Percentiles rank a stretch among this genome's conserved stretches.
These are phyloP conservation scores for Neria commutata DNA, from an alignment of 2,888 invertebrate genomes.

Conservation along the genomic window DNA sequence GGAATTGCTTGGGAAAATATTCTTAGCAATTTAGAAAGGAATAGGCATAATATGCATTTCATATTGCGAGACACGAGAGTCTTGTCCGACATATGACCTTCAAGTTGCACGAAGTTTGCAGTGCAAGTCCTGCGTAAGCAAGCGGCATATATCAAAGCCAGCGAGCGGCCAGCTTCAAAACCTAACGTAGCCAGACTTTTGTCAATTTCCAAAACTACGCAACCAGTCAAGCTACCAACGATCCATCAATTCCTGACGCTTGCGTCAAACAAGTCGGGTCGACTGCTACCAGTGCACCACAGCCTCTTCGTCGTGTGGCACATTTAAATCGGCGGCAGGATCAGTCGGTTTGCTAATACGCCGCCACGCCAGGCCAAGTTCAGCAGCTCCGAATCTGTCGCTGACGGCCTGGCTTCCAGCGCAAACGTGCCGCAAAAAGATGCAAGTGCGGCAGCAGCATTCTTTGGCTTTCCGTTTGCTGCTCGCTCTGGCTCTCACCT, in stretches of 20 bases:
- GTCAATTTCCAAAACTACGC: neutral
- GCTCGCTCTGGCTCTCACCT: slow-evolving; percentile 16
- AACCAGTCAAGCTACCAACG: slow-evolving; percentile 13
- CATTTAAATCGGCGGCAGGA: slow-evolving; percentile 54
- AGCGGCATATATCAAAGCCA: slow-evolving; percentile 2
- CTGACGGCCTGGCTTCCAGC: too few species aligned
- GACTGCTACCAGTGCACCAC: slow-evolving; percentile 8
- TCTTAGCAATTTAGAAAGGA: too few species aligned
- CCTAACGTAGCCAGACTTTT: too few species aligned
- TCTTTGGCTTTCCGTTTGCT: slow-evolving; percentile 11
- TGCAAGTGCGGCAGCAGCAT: slow-evolving; percentile 15
- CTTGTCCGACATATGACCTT: too few species aligned
- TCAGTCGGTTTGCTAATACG: slow-evolving; percentile 53
- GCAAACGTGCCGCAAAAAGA: neutral
- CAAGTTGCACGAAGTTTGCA: too few species aligned
- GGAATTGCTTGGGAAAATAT: too few species aligned
- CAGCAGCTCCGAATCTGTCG: slow-evolving; percentile 1
- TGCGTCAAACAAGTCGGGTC: slow-evolving; percentile 41
- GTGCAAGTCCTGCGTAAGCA: too few species aligned
- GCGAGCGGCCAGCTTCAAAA: neutral
- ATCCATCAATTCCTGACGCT: slow-evolving; percentile 60
- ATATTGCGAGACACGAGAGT: too few species aligned
- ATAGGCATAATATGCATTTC: too few species aligned
- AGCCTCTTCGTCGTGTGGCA: slow-evolving; percentile 28
- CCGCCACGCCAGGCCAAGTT: slow-evolving; percentile 35